These are phyloP conservation scores for Drosophila villosipedis DNA, from an alignment of 2,888 invertebrate genomes.

Conservation along the genomic window DNA sequence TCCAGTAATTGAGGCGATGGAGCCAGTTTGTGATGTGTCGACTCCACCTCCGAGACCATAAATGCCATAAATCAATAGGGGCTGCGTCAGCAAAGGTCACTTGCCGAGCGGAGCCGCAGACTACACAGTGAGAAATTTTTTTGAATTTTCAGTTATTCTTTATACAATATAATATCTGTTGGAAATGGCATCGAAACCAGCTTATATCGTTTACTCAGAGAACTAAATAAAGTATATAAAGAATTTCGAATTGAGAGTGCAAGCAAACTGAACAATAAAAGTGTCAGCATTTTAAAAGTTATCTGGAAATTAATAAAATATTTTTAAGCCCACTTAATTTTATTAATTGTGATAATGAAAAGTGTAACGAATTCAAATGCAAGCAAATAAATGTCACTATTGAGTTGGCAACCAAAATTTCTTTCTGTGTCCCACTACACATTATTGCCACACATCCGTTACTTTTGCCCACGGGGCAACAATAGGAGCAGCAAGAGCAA, in stretches of 20 bases:
- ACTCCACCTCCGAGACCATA: conserved; percentile 11
- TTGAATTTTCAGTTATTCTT: neutral
- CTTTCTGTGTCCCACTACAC: conserved; percentile 1
- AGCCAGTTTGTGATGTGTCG: conserved; percentile 15
- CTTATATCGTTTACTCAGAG: neutral
- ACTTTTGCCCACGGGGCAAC: neutral
- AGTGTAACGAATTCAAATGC: neutral
- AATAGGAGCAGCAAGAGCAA: conserved; percentile 47
- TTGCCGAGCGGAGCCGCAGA: conserved; percentile 6
- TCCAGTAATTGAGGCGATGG: conserved; percentile 23
- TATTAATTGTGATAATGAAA: neutral
- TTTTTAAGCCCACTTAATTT: neutral
- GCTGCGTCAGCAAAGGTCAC: conserved; percentile 9
- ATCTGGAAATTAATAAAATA: neutral
- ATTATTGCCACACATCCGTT: conserved; percentile 36
- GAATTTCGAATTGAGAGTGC: neutral
- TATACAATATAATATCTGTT: neutral
- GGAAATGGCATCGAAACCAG: neutral
- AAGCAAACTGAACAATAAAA: neutral
- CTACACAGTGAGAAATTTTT: neutral
- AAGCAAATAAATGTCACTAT: neutral
- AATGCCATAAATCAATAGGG: conserved; percentile 71
- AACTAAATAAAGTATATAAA: neutral
- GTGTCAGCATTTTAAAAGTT: neutral
- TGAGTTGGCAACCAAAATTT: neutral